Evolutionary conservation across 2,888 invertebrate species (phyloP), one percentile per base, ranked within the genome.

Genomic region (Ophion ellenae): DNA sequence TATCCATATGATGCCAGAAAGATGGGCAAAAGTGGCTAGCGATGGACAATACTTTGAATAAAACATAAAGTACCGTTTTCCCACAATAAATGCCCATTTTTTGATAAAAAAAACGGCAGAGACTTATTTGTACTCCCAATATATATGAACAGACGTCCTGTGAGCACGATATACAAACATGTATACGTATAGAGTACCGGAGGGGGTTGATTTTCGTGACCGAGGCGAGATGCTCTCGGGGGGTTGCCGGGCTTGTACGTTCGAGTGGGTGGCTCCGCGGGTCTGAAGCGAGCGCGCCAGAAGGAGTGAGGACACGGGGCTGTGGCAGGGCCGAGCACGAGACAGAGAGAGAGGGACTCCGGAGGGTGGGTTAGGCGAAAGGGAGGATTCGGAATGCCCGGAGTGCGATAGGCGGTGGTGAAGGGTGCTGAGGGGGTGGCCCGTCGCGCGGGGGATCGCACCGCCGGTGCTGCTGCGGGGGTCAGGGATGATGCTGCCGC

Each of bases 401-500:
- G 83, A 82, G 83, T 7, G 82, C 73, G 83, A 82, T 80, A 47
- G 45, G 47, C 79, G 85, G 87, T 82, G 86, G 78, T 82, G 84
- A 88, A 86, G 71, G 85, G 83, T 17, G 53, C 81, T 70, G 81
- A 67, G 83, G 85, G 87, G 83, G 86, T 85, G 71, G 86, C 80
- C 83, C 88, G 66, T 69, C 88, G 84, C 73, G 86, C 85, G 84
- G 86, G 79, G 69, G 45, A 36, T 67, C 70, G 74, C 76, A 84
- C 87, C 81, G 86, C 84, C 87, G 74, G 75, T 78, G 78, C 63
- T 78, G 80, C 70, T 81, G 82, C 74, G 82, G 89, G 88, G 89
- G 88, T 89, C 86, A 89, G 88, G 89, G 89, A 89, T 89, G 88
- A 85, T 80, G 85, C 87, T 83, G 86, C 84, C 87, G 73, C 70